A percentile compares a stretch with the other conserved stretches of the same genome.
Evolutionary conservation across 2,888 invertebrate genomes (phyloP).

Genomic region (Venusia cambrica): DNA sequence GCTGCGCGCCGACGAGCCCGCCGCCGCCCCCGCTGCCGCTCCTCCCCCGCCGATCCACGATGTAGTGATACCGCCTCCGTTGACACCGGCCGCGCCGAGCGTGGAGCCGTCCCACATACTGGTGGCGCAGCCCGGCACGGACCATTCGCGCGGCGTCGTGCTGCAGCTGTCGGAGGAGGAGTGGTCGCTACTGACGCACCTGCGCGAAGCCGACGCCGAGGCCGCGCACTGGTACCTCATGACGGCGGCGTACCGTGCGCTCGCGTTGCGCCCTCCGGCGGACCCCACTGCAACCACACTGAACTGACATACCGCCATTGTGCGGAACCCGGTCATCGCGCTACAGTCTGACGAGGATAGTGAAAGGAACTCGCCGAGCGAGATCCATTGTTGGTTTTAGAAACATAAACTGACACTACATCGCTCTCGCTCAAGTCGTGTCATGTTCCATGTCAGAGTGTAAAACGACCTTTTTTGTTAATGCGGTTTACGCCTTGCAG

Average conservation of each 20-base stretch:
- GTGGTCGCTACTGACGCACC: slow-evolving; percentile 45
- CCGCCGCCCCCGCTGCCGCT: slow-evolving; percentile 1
- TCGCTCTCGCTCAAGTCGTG: no score
- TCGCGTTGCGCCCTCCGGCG: slow-evolving; percentile 30
- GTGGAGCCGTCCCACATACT: no score
- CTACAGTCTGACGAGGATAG: no score
- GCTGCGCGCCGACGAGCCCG: background rate
- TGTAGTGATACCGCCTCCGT: slow-evolving; percentile 5
- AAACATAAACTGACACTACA: no score
- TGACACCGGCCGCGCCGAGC: slow-evolving; percentile 1
- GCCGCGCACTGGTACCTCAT: slow-evolving; percentile 55
- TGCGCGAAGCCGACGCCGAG: slow-evolving; percentile 42
- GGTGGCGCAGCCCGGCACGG: no score
- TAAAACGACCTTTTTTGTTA: no score
- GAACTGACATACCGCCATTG: background rate
- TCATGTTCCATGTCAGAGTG: no score
- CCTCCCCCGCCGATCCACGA: background rate
- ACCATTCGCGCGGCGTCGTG: slow-evolving; percentile 10
- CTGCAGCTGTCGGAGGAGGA: slow-evolving; percentile 45
- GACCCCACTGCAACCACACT: slow-evolving; percentile 23
- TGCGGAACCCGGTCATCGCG: no score
- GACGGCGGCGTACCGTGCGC: slow-evolving; percentile 30
- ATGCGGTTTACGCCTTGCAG: no score
- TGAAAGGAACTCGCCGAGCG: no score
- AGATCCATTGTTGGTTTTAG: no score